Conservation (phyloP, 2,797 vertebrate genomes). For the Thamnophis elegans region DNA sequence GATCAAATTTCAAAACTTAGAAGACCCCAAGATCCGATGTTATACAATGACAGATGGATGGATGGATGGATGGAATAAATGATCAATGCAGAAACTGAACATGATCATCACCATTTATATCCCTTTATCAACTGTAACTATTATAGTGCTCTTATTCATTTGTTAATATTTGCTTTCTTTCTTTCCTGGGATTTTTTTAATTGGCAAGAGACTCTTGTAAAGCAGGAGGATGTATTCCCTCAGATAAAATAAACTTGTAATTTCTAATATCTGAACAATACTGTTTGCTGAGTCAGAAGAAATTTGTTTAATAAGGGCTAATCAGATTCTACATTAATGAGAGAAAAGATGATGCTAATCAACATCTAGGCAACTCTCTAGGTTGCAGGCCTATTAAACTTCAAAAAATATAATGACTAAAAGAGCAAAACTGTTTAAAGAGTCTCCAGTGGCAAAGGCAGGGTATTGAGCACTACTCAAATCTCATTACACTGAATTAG, state of each 20-base stretch:
- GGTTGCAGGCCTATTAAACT: slow-evolving; percentile 86
- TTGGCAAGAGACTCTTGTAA: background rate
- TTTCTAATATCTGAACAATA: slow-evolving; percentile 71
- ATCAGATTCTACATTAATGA: slow-evolving; percentile 88
- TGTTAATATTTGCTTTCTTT: background rate
- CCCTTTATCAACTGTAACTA: background rate
- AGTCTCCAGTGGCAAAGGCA: slow-evolving; percentile 76
- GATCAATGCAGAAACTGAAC: background rate
- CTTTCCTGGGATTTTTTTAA: background rate
- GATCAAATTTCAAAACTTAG: background rate
- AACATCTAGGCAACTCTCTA: slow-evolving; percentile 80
- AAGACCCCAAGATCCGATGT: background rate
- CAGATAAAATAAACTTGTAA: slow-evolving; percentile 45
- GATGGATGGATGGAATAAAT: background rate
- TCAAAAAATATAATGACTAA: slow-evolving; percentile 89
- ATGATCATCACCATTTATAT: background rate
- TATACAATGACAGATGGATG: background rate
- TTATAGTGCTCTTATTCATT: background rate
- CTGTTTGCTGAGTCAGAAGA: slow-evolving; percentile 72
- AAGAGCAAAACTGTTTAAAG: slow-evolving; percentile 82
- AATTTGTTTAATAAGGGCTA: slow-evolving; percentile 78
- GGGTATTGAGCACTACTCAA: slow-evolving; percentile 68
- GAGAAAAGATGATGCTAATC: slow-evolving; percentile 84
- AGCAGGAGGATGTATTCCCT: slow-evolving; percentile 30
- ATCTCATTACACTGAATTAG: slow-evolving; percentile 70